Evolutionary conservation across 2,797 vertebrate genomes (phyloP), one percentile per base, ranked within the genome.

Genomic region (Hoplostethus mediterraneus): DNA sequence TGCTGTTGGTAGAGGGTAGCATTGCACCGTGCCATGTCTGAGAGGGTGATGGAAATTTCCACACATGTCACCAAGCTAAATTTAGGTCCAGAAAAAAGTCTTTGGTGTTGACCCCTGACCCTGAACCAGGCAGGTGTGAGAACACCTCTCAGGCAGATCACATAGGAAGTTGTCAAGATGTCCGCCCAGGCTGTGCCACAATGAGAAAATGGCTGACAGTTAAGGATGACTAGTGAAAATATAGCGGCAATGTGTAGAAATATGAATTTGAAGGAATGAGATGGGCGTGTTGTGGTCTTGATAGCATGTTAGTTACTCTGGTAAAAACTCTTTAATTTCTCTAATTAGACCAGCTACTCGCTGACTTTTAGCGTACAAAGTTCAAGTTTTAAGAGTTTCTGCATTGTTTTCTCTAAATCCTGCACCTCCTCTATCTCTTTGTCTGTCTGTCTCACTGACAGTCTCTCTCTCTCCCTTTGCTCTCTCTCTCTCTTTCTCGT

Each of bases 51-150:
- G 74, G 75, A 66, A 76, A 83, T 63, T 68, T 90, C 89, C 63
- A 77, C 84, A 89, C 89, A 81, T 89, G 83, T 85, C 81, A 68
- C 54, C 1, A 13, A 64, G 77, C 73, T 86, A 90, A 89, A 89
- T 88, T 83, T 89, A 85, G 82, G 42, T 66, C 44, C 67, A 59
- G 74, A 36, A 67, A 73, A 55, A 66, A 76, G 76, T 80, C 77
- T 80, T 69, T 80, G 51, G 66, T 65, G 51, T 70, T 84, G 90
- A 90, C 87, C 89, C 83, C 54, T 2, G 49, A 55, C 87, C 77
- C 77, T 49, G 67, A 67, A 80, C 25, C 54, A 78, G 87, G 84
- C 89, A 93, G 91, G 91, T 93, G 93, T 84, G 87, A 94, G 87
- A 87, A 91, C 83, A 79, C 81, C 86, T 89, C 86, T 83, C 83